A percentile compares a stretch with the other conserved stretches of the same genome.
phyloP scores from a whole-genome alignment of 1,140 invertebrate species.

The Battus philenor region DNA sequence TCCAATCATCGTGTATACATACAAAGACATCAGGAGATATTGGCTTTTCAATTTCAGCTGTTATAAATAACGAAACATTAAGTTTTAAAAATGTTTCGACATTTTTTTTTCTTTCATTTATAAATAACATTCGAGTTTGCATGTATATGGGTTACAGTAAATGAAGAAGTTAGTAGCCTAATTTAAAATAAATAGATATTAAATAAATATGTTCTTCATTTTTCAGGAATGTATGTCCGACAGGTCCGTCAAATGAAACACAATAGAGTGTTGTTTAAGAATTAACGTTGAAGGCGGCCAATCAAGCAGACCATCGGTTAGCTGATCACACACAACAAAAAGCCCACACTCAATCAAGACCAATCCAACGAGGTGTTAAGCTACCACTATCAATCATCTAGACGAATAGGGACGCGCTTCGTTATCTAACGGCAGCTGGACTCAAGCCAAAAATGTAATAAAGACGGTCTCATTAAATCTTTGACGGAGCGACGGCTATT shows the following conservation, averaged over 20 bases:
- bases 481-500: constrained; percentile 48
- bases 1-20: no score
- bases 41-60: no score
- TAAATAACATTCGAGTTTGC: not conserved
- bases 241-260: constrained; percentile 20
- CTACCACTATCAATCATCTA: constrained; percentile 61
- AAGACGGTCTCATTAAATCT: constrained; percentile 59
- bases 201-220: constrained; percentile 8
- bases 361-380: constrained; percentile 58
- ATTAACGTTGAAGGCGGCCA: constrained; percentile 60
- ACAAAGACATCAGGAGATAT: no score
- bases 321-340: constrained; percentile 68
- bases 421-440: constrained; percentile 44
- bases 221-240: constrained; percentile 13
- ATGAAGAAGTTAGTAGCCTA: not conserved
- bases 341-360: constrained; percentile 64
- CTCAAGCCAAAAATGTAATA: constrained; percentile 56
- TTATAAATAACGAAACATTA: no score
- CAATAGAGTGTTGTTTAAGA: constrained; percentile 62
- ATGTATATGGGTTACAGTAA: not conserved
- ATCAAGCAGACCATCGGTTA: constrained; percentile 59
- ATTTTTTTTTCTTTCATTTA: not conserved
- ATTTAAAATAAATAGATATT: not conserved
- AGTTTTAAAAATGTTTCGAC: no score
- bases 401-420: constrained; percentile 37